Percentiles rank a stretch among this genome's conserved stretches.
Conservation (phyloP, 2,113 vertebrate species). For the Globicephala melas region DNA sequence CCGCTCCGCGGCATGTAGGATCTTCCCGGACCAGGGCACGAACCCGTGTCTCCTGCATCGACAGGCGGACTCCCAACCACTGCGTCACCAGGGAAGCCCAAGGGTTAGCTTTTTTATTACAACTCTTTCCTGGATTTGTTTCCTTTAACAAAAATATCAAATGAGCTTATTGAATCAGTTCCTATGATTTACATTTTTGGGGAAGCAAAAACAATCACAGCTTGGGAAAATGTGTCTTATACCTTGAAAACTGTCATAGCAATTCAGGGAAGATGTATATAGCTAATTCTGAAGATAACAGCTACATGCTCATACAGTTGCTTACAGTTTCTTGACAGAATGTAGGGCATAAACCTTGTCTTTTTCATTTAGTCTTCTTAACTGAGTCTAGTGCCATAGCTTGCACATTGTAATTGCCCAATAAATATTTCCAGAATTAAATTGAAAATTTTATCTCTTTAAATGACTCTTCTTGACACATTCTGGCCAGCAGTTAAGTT, state of each 20-base stretch:
- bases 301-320: neutral
- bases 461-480: slow-evolving; percentile 3
- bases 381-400: neutral
- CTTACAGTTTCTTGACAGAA: neutral
- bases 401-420: neutral
- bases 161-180: neutral
- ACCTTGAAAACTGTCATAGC: neutral
- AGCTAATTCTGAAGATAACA: neutral
- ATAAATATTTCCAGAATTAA: slow-evolving; percentile 45
- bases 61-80: too few relatives aligned
- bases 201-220: neutral
- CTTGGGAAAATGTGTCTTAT: neutral
- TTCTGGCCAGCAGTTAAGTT: neutral
- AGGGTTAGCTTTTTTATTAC: neutral
- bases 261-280: neutral
- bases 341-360: neutral
- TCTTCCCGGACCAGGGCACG: too few relatives aligned
- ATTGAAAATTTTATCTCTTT: slow-evolving; percentile 40
- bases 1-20: too few relatives aligned
- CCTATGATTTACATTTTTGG: neutral
- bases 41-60: too few relatives aligned
- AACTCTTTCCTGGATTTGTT: neutral
- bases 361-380: neutral
- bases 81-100: too few relatives aligned
- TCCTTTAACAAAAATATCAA: neutral